These are phyloP conservation scores for Tyrophagus putrescentiae DNA, from an alignment of 1,140 invertebrate genomes.

Conservation along the genomic window DNA sequence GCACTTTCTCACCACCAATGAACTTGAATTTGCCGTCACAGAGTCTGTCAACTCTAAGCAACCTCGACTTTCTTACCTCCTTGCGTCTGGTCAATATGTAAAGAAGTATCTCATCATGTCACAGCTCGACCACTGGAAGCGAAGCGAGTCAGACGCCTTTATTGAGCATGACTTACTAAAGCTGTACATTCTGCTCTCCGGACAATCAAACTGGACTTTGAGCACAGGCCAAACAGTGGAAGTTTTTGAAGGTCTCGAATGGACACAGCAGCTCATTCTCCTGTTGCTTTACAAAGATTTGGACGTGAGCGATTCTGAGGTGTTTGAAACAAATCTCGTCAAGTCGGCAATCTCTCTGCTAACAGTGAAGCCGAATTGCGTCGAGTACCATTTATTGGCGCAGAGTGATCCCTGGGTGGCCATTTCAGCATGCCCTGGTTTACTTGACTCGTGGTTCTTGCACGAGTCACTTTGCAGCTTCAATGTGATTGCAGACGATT, in stretches of 20 bases:
- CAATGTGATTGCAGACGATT: conserved; percentile 15
- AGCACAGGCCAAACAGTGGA: conserved; percentile 15
- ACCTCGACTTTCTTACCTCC: conserved; percentile 17
- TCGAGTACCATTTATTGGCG: conserved; percentile 24
- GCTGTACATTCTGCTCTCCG: conserved; percentile 22
- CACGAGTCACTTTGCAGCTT: conserved; percentile 21
- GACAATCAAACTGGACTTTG: conserved; percentile 10
- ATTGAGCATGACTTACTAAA: conserved; percentile 22
- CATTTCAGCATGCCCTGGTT: neutral
- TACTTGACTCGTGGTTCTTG: conserved; percentile 24
- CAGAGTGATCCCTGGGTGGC: conserved; percentile 11
- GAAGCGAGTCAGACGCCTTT: conserved; percentile 13
- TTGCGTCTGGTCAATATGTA: conserved; percentile 17
- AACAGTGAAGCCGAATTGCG: conserved; percentile 15
- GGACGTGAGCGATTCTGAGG: neutral
- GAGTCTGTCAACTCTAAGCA: conserved; percentile 16
- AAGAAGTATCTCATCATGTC: conserved; percentile 9
- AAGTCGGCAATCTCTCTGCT: conserved; percentile 4
- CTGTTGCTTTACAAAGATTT: conserved; percentile 18
- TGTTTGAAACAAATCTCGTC: conserved; percentile 1
- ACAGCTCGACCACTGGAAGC: conserved; percentile 21
- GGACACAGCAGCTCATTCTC: conserved; percentile 24
- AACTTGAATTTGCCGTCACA: conserved; percentile 20
- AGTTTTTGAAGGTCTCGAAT: conserved; percentile 20
- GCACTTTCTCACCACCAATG: conserved; percentile 21